phyloP scores from a whole-genome alignment of 2,113 vertebrate species.

The Gymnarchus niloticus region DNA sequence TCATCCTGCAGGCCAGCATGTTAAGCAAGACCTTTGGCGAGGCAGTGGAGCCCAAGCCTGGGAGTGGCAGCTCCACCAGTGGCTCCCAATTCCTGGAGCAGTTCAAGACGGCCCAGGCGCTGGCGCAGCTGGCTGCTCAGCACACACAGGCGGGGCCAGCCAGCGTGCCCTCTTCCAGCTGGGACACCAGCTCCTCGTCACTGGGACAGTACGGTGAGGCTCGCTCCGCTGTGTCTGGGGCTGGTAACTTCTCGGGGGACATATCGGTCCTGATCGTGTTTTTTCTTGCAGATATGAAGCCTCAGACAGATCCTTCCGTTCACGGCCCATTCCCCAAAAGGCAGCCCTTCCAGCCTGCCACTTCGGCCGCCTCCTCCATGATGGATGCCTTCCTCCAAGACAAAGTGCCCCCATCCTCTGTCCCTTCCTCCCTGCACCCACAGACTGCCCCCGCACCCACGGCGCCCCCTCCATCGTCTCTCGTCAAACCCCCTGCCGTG shows the following conservation, averaged over 20 bases:
- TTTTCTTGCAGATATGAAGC: constrained; percentile 74
- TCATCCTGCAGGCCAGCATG: constrained; percentile 80
- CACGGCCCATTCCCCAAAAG: constrained; percentile 86
- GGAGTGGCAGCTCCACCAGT: constrained; percentile 71
- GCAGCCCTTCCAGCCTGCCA: constrained; percentile 75
- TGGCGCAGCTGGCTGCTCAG: constrained; percentile 92
- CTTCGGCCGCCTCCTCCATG: constrained; percentile 71
- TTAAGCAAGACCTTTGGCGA: constrained; percentile 89
- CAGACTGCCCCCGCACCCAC: constrained; percentile 64
- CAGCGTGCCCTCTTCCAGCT: constrained; percentile 73
- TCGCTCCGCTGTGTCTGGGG: neutral
- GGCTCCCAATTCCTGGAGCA: constrained; percentile 97
- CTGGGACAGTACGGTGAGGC: constrained; percentile 87
- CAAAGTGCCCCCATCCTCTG: constrained; percentile 62
- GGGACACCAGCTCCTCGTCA: constrained; percentile 77
- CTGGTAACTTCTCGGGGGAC: neutral
- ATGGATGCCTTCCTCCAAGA: constrained; percentile 94
- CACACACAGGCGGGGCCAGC: constrained; percentile 72
- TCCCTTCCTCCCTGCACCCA: constrained; percentile 50
- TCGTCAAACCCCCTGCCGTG: constrained; percentile 56
- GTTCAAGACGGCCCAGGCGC: constrained; percentile 91
- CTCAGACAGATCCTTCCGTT: constrained; percentile 69
- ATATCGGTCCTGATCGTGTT: neutral
- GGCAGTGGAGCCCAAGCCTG: constrained; percentile 78
- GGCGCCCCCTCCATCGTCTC: constrained; percentile 62